Conservation (phyloP, 2,888 invertebrate species). For the Idaea dimidiata region DNA sequence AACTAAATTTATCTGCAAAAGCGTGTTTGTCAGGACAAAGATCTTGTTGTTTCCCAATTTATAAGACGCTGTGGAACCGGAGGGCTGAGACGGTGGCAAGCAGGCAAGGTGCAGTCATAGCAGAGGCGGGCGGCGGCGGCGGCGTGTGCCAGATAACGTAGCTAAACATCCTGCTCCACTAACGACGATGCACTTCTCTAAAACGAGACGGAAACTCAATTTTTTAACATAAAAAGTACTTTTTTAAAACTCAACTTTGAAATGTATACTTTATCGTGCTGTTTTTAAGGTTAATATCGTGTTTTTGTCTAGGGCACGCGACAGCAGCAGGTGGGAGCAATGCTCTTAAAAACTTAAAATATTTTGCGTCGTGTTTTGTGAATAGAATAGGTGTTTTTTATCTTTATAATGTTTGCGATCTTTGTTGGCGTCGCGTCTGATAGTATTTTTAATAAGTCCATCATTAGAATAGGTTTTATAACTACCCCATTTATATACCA, state of each 20-base stretch:
- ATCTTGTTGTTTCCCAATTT: conserved; percentile 65
- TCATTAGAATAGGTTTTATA: not conserved
- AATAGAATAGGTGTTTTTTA: conserved; percentile 57
- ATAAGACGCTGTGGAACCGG: conserved; percentile 34
- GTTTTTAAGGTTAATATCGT: conserved; percentile 30
- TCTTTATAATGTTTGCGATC: conserved; percentile 38
- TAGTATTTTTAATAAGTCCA: conserved; percentile 22
- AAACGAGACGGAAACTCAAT: conserved; percentile 55
- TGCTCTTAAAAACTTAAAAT: conserved; percentile 68
- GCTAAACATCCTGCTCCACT: conserved; percentile 71
- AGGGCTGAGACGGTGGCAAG: conserved; percentile 43
- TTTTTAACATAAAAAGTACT: conserved; percentile 66
- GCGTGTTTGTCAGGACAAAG: conserved; percentile 51
- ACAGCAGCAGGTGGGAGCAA: conserved; percentile 75
- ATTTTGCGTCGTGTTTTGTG: conserved; percentile 62
- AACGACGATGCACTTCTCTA: conserved; percentile 58
- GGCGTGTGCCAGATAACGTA: conserved; percentile 76
- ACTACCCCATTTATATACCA: too few species aligned
- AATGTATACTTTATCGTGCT: conserved; percentile 24
- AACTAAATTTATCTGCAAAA: conserved; percentile 67
- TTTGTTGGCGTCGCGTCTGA: conserved; percentile 39
- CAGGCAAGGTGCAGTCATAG: conserved; percentile 50
- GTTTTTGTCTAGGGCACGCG: conserved; percentile 56
- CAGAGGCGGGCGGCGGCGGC: conserved; percentile 63
- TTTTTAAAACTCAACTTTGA: conserved; percentile 17